Base-by-base conservation (phyloP, 2,888 invertebrate species). In the Liposcelis brunnea region DNA sequence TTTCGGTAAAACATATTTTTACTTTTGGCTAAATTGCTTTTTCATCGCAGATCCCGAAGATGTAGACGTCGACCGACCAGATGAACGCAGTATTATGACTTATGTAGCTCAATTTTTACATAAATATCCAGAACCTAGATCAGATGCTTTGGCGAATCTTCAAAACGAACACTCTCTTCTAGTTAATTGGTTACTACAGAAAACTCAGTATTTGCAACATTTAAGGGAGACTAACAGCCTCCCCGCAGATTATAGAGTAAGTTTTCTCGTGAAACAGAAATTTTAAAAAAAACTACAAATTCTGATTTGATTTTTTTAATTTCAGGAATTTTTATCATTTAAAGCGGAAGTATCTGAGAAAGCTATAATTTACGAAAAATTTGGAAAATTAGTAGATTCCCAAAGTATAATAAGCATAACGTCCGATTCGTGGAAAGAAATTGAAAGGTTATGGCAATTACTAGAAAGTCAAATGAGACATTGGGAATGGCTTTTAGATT, bases 61-160 rank as follows among this genome's bases (percentile, higher is more conserved):
- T 48, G 55, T 57, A 14, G 57, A 57, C 43, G 57, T 57, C 6
- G 57, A 57, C 42, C 86, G 87, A 61, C 95, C 95, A 3, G 95
- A 95, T 63, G 95, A 95, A 63, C 84, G 89, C 65, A 93, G 91
- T 50, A 89, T 95, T 56, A 95, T 95, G 94, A 95, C 95, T 26
- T 95, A 95, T 63, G 93, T 95, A 50, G 93, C 95, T 34, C 94
- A 95, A 69, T 95, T 95, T 67, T 71, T 95, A 59, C 91, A 94
- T 63, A 90, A 91, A 67, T 87, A 86, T 66, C 86, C 86, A 40
- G 86, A 87, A 68, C 84, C 86, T 43, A 50, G 55, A 2, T 53
- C 53, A 36, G 54, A 54, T 58, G 77, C 80, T 48, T 55, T 82
- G 53, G 77, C 80, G 52, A 76, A 80, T 52, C 72, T 84, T 48